phyloP scores from a whole-genome alignment of 2,113 vertebrate species.

The Muntiacus muntjak region DNA sequence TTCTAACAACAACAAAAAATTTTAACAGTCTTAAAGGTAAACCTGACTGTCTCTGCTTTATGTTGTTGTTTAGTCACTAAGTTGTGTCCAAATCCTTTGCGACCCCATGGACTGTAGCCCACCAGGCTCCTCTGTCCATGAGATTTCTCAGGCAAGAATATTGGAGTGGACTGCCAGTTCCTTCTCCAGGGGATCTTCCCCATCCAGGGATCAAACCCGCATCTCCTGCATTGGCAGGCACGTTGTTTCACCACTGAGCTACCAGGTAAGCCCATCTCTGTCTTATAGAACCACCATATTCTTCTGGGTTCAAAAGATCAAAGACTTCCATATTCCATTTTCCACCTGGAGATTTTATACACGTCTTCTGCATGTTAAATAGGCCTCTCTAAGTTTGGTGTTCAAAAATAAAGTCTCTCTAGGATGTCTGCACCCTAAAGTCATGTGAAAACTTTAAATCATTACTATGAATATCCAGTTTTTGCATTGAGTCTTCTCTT shows the following conservation, averaged over 20 bases:
- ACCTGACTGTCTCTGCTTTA: not conserved
- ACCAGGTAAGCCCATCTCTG: not conserved
- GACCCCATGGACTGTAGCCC: not conserved
- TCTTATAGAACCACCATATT: not conserved
- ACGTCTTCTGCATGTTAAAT: not conserved
- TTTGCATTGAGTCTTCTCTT: not conserved
- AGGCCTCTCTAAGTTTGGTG: not conserved
- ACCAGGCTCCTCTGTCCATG: not conserved
- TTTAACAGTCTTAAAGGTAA: not conserved
- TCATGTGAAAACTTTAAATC: not conserved
- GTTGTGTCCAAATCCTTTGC: not conserved
- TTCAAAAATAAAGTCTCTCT: not conserved
- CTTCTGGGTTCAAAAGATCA: not conserved
- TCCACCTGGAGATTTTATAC: not conserved
- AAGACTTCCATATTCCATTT: not conserved
- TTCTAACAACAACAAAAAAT: not conserved
- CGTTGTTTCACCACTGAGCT: not conserved
- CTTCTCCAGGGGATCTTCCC: not conserved
- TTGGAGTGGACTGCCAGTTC: not conserved
- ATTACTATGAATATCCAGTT: not conserved
- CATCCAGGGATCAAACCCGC: not conserved
- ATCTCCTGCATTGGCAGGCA: not conserved
- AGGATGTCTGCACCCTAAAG: not conserved
- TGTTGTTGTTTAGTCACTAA: not conserved
- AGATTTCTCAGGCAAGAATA: not conserved